A percentile compares a stretch with the other conserved stretches of the same genome.
phyloP scores from a whole-genome alignment of 2,888 invertebrate species.

The Digitonthophagus gazella region DNA sequence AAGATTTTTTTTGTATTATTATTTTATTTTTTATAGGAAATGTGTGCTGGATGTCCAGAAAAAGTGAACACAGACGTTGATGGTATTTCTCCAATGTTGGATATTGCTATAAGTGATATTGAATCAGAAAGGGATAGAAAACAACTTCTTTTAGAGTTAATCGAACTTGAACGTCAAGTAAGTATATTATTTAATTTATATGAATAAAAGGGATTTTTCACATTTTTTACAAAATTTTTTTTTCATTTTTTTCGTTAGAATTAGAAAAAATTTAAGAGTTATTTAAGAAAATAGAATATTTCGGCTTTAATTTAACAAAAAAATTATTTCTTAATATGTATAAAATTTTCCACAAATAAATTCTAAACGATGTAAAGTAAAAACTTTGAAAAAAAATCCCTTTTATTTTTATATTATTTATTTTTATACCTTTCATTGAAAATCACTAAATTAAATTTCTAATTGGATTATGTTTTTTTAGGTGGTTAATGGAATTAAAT shows the following conservation, averaged over 20 bases:
- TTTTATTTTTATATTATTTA: background rate
- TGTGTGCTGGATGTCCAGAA: slow-evolving; percentile 52
- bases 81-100: slow-evolving; percentile 55
- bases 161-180: slow-evolving; percentile 59
- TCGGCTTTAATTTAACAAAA: too few relatives aligned
- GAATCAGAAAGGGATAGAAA: slow-evolving; percentile 44
- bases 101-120: slow-evolving; percentile 54
- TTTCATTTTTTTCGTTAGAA: too few relatives aligned
- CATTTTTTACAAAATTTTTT: too few relatives aligned
- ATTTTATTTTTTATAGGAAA: background rate
- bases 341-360: too few relatives aligned
- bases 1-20: background rate
- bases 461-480: slow-evolving; percentile 42
- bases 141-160: slow-evolving; percentile 52
- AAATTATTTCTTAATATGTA: too few relatives aligned
- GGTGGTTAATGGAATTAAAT: slow-evolving; percentile 63
- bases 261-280: too few relatives aligned
- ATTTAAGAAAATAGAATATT: too few relatives aligned
- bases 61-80: slow-evolving; percentile 55
- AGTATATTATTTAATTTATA: too few relatives aligned
- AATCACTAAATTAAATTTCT: background rate
- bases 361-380: background rate
- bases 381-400: too few relatives aligned
- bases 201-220: too few relatives aligned
- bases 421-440: background rate